Percentiles rank a stretch among this genome's conserved stretches.
Evolutionary conservation across 2,888 invertebrate genomes (phyloP).

Genomic region (Andrena camellia): DNA sequence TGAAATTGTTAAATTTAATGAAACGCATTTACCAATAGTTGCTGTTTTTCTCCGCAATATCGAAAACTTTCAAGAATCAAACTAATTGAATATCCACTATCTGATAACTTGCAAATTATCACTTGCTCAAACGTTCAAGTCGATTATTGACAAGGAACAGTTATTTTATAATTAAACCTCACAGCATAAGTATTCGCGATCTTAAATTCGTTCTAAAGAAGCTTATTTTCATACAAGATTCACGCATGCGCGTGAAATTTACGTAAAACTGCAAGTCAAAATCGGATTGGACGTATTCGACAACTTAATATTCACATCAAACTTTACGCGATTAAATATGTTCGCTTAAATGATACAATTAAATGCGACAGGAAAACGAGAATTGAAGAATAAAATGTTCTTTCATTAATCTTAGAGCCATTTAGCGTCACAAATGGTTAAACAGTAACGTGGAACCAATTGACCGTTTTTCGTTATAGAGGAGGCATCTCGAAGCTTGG

Average conservation of each 20-base stretch:
- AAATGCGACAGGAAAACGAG: not conserved
- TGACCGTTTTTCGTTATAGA: constrained; percentile 33
- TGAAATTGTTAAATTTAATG: not conserved
- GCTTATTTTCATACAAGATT: not conserved
- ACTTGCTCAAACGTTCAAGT: too few species aligned
- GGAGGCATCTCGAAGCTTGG: not conserved
- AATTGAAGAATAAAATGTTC: constrained; percentile 1
- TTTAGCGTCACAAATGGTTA: constrained; percentile 35
- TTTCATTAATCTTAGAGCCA: not conserved
- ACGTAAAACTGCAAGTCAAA: not conserved
- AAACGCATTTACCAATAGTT: not conserved
- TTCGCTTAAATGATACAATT: not conserved
- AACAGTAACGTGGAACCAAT: constrained; percentile 40
- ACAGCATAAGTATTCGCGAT: too few species aligned
- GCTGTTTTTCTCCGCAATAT: not conserved
- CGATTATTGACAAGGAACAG: too few species aligned
- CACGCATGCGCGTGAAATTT: not conserved
- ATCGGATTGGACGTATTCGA: not conserved
- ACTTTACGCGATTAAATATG: not conserved
- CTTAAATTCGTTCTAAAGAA: not conserved
- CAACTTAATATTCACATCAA: not conserved
- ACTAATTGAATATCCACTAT: not conserved
- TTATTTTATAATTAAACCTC: too few species aligned
- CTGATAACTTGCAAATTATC: not conserved
- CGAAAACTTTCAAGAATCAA: not conserved